Conservation (phyloP, 2,888 invertebrate species). For the Frankliniella intonsa region DNA sequence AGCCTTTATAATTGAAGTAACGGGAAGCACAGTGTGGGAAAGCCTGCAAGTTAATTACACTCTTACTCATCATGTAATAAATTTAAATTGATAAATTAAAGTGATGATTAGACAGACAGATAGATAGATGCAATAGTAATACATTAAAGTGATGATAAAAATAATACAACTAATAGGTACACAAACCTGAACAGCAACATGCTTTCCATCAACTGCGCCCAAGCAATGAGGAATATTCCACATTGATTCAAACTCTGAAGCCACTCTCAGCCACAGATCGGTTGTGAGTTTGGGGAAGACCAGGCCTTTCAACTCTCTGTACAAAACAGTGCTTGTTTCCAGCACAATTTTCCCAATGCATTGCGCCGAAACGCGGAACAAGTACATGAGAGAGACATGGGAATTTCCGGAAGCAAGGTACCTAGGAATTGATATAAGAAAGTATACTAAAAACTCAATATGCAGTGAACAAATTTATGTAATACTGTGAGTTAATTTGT, state of each 20-base stretch:
- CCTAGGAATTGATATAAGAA: neutral
- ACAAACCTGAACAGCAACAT: neutral
- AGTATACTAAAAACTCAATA: no score
- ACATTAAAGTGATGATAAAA: neutral
- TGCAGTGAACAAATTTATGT: no score
- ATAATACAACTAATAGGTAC: neutral
- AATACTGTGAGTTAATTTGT: no score
- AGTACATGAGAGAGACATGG: neutral
- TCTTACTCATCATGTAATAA: no score
- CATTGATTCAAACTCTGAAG: neutral
- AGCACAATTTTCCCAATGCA: neutral
- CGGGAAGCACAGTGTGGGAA: neutral
- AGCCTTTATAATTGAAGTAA: neutral
- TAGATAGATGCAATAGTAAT: no score
- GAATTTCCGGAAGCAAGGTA: neutral
- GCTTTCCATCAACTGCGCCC: neutral
- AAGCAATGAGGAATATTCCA: neutral
- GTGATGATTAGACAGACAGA: neutral
- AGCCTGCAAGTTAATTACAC: neutral
- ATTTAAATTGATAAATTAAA: neutral
- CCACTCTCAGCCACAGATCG: neutral
- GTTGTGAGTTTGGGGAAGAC: neutral
- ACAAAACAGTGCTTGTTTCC: neutral
- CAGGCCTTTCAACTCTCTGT: neutral
- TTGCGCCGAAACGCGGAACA: neutral